A percentile compares a stretch with the other conserved stretches of the same genome.
These are phyloP conservation scores for Excalfactoria chinensis DNA, from an alignment of 2,113 vertebrate genomes.

Conservation along the genomic window DNA sequence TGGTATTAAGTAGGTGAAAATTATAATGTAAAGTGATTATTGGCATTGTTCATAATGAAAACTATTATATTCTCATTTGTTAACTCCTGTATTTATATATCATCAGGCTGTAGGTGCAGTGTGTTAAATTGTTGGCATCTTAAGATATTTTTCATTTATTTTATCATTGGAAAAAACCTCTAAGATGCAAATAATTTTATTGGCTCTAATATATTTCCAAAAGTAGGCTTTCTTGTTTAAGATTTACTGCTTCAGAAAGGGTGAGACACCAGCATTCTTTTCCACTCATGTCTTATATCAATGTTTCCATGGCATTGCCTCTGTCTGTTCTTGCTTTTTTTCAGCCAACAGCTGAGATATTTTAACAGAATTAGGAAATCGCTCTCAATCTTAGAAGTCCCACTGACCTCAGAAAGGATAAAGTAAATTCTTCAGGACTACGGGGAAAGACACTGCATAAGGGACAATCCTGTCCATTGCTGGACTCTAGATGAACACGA, in stretches of 20 bases:
- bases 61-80: background rate
- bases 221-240: background rate
- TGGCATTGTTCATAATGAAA: background rate
- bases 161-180: background rate
- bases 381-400: background rate
- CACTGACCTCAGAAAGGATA: constrained; percentile 7
- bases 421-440: background rate
- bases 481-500: background rate
- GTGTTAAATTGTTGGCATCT: background rate
- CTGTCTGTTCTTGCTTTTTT: background rate
- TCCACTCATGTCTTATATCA: background rate
- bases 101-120: background rate
- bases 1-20: background rate
- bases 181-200: background rate
- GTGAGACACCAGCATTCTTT: background rate
- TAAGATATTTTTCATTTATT: background rate
- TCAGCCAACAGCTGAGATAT: background rate
- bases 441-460: background rate
- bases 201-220: background rate
- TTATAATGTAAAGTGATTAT: background rate
- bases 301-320: background rate
- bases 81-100: background rate
- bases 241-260: background rate
- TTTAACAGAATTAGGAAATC: background rate
- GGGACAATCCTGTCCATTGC: background rate